Conservation (phyloP, 2,888 invertebrate genomes). For the Rugalucina vietnamica region DNA sequence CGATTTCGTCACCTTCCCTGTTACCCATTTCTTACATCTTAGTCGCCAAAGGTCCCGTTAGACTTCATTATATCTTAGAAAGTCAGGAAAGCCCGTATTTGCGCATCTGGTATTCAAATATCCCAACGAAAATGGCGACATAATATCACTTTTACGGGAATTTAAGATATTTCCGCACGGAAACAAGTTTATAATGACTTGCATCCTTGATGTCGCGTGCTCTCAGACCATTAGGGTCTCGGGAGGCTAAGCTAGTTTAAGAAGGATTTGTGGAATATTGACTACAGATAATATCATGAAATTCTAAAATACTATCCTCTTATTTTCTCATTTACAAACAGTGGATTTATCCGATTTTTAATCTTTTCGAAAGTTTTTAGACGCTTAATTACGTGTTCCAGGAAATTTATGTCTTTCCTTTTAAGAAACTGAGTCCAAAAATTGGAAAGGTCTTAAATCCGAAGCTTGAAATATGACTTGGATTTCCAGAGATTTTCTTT, state of each 20-base stretch:
- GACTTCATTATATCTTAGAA: neutral
- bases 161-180: conserved; percentile 12
- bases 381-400: conserved; percentile 54
- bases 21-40: conserved; percentile 10
- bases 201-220: conserved; percentile 23
- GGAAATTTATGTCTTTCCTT: conserved; percentile 14
- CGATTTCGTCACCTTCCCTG: conserved; percentile 37
- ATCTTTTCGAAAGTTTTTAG: conserved; percentile 51
- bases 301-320: conserved; percentile 57
- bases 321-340: conserved; percentile 64
- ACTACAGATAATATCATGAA: conserved; percentile 53
- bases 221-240: conserved; percentile 53
- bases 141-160: neutral
- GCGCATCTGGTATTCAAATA: conserved; percentile 5
- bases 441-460: neutral
- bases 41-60: conserved; percentile 1
- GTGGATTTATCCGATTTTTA: conserved; percentile 34
- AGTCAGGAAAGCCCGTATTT: conserved; percentile 8
- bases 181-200: conserved; percentile 14
- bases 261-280: conserved; percentile 59
- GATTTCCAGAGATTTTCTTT: conserved; percentile 4
- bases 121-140: neutral
- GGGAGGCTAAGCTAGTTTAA: conserved; percentile 62
- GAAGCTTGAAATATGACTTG: conserved; percentile 13
- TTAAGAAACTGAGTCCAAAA: neutral